These are phyloP conservation scores for Neelides sp. DNA, from an alignment of 1,140 invertebrate genomes.

Conservation along the genomic window DNA sequence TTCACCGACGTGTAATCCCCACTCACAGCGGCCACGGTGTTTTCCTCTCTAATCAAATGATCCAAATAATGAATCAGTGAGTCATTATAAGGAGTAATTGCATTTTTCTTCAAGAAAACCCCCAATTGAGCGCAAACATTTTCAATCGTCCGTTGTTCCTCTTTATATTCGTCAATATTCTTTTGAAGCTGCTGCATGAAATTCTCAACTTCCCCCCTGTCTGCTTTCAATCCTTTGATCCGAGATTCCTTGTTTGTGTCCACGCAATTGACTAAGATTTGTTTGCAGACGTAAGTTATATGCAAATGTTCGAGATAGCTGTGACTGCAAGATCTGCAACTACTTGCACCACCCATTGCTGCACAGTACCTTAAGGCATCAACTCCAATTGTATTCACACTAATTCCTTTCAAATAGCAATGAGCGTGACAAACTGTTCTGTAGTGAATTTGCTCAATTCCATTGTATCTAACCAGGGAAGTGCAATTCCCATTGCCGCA, in stretches of 20 bases:
- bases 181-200: background rate
- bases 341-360: background rate
- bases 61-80: slow-evolving; percentile 14
- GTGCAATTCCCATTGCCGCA: slow-evolving; percentile 3
- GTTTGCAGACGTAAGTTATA: slow-evolving; percentile 4
- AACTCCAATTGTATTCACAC: background rate
- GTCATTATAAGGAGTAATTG: slow-evolving; percentile 26
- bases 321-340: background rate
- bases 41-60: slow-evolving; percentile 15
- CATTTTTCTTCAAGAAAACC: slow-evolving; percentile 18
- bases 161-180: background rate
- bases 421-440: background rate
- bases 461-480: background rate
- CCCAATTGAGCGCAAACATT: slow-evolving; percentile 13
- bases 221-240: background rate
- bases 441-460: background rate
- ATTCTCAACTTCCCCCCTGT: background rate
- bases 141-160: slow-evolving; percentile 3
- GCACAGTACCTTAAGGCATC: background rate
- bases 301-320: slow-evolving; percentile 8
- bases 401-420: background rate
- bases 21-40: slow-evolving; percentile 2
- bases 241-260: background rate
- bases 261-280: too few relatives aligned
- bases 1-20: background rate